These are phyloP conservation scores for Oplegnathus fasciatus DNA, from an alignment of 2,113 vertebrate species.

Conservation along the genomic window DNA sequence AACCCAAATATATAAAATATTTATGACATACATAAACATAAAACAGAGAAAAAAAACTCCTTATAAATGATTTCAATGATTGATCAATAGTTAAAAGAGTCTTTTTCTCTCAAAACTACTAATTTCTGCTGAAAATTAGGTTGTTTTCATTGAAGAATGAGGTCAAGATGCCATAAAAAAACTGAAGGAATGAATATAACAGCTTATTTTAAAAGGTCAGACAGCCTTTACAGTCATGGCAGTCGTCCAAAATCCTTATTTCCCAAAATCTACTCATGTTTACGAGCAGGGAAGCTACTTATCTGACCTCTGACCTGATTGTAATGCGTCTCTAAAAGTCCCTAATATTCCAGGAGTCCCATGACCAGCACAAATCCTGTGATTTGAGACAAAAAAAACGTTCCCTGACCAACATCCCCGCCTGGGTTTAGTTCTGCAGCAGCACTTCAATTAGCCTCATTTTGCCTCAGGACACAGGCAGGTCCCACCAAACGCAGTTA, in stretches of 20 bases:
- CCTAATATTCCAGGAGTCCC: slow-evolving; percentile 27
- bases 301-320: slow-evolving; percentile 22
- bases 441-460: slow-evolving; percentile 6
- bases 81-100: not conserved
- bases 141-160: not conserved
- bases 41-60: not conserved
- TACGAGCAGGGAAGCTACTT: not conserved
- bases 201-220: not conserved
- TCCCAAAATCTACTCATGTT: not conserved
- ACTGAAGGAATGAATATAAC: not conserved
- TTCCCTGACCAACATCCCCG: not conserved
- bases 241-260: slow-evolving; percentile 6
- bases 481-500: slow-evolving; percentile 13
- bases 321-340: slow-evolving; percentile 11
- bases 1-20: not conserved
- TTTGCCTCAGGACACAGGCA: slow-evolving; percentile 21
- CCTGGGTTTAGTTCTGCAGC: not conserved
- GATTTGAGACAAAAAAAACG: not conserved
- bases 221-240: not conserved
- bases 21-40: not conserved
- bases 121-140: not conserved
- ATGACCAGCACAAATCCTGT: not conserved
- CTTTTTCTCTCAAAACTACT: not conserved
- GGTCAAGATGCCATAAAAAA: not conserved
- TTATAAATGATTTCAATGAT: not conserved